Evolutionary conservation across 2,797 vertebrate genomes (phyloP), one percentile per base, ranked within the genome.

Genomic region (Gadopsis marmoratus): DNA sequence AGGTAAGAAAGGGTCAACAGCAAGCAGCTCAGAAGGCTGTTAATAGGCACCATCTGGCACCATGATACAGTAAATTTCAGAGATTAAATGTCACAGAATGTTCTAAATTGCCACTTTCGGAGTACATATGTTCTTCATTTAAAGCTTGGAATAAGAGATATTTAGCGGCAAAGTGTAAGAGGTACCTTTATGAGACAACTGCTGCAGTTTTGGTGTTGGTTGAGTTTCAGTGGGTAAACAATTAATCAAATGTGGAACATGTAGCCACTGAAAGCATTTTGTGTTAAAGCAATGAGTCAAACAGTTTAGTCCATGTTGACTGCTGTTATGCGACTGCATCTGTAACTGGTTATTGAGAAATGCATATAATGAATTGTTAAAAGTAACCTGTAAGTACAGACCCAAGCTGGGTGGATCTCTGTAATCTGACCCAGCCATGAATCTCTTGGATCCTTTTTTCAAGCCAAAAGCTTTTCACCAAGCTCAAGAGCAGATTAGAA

Each of bases 1-100:
- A 96, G 97, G 97, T 98, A 64, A 82, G 70, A 62, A 31, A 54
- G 4, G 4, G 3, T 37, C 55, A 16, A 3, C 33, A 62, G 53
- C 21, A 23, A 8, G 17, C 8, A 13, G 3, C 31, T 23, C 48
- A 9, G 5, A 29, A 23, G 26, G 31, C 4, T 56, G 12, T 26
- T 37, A 45, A 9, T 3, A n/a, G 48, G n/a, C 31, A 9, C 13
- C 12, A 37, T 26, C 29, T 35, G 8, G 37, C 2, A 26, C 3
- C 11, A 59, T 39, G 21, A 11, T 19, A 14, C 23, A 43, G 14
- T 31, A 33, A 4, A 43, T 59, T 51, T 78, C 4, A 26, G 0
- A 39, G 51, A 29, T 9, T 70, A 23, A 23, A 48, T 21, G 37
- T 47, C 17, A 35, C 33, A 7, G 5, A 23, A 63, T 63, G 16